Conservation (phyloP, 2,888 invertebrate genomes). For the Ischnus inquisitorius region DNA sequence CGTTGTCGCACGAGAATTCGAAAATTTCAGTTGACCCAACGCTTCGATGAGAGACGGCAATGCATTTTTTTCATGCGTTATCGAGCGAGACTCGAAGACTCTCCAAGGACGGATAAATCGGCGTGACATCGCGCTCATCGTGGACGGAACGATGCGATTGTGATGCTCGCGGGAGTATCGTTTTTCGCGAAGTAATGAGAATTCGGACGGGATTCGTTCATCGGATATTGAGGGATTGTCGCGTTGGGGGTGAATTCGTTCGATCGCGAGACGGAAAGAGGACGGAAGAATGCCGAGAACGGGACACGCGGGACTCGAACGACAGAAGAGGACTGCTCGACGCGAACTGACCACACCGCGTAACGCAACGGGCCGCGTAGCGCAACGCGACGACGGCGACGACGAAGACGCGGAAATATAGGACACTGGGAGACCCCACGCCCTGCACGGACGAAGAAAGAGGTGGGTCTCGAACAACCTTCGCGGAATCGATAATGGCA, state of each 20-base stretch:
- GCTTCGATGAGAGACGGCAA: background rate
- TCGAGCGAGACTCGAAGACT: background rate
- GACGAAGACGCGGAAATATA: slow-evolving; percentile 30
- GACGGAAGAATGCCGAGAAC: background rate
- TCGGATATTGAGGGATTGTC: background rate
- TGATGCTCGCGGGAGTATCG: background rate
- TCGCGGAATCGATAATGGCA: slow-evolving; percentile 79
- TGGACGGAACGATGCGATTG: slow-evolving; percentile 61
- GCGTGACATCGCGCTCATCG: slow-evolving; percentile 1
- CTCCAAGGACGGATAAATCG: slow-evolving; percentile 37
- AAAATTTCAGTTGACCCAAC: too few species aligned
- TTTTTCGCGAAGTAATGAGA: background rate
- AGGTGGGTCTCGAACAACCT: slow-evolving; percentile 20
- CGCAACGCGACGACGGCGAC: slow-evolving; percentile 20
- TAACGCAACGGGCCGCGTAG: slow-evolving; percentile 1
- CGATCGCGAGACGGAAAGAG: background rate
- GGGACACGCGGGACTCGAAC: background rate
- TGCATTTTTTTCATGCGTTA: too few species aligned
- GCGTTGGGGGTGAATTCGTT: background rate
- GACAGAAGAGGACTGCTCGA: slow-evolving; percentile 14
- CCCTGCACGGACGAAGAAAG: slow-evolving; percentile 19
- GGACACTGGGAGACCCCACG: background rate
- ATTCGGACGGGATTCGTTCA: background rate
- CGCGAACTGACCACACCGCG: slow-evolving; percentile 33
- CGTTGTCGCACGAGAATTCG: too few species aligned